A percentile compares a stretch with the other conserved stretches of the same genome.
Evolutionary conservation across 2,797 vertebrate genomes (phyloP).

Genomic region (Eptatretus atami): DNA sequence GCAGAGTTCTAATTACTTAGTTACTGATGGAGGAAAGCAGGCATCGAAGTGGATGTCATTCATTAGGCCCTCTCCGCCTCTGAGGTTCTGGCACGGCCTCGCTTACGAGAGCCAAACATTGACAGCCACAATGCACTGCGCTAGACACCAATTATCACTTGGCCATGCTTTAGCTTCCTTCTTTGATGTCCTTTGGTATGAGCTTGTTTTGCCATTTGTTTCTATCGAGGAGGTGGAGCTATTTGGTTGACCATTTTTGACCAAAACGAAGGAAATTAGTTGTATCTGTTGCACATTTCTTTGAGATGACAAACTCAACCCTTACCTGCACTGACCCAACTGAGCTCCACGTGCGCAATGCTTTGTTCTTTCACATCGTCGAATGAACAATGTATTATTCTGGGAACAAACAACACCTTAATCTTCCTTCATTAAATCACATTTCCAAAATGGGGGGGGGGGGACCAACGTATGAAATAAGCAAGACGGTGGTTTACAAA

Average conservation of each 20-base stretch:
- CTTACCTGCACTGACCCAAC: slow-evolving; percentile 87
- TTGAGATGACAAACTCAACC: slow-evolving; percentile 8
- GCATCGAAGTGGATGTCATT: too few relatives aligned
- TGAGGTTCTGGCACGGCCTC: too few relatives aligned
- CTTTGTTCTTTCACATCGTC: slow-evolving; percentile 97
- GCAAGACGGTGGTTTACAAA: too few relatives aligned
- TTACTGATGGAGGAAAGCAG: too few relatives aligned
- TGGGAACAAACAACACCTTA: slow-evolving; percentile 12
- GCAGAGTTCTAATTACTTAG: too few relatives aligned
- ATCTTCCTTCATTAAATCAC: too few relatives aligned
- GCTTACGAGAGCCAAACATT: too few relatives aligned
- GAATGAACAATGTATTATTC: slow-evolving; percentile 97
- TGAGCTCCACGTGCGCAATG: slow-evolving; percentile 87
- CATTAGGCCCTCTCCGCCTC: too few relatives aligned
- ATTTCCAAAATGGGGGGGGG: too few relatives aligned
- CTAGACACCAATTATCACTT: slow-evolving; percentile 31
- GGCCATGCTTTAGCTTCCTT: slow-evolving; percentile 88
- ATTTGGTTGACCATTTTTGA: background rate
- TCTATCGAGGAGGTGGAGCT: slow-evolving; percentile 20
- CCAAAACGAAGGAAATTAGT: background rate
- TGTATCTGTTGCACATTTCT: background rate
- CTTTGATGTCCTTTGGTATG: slow-evolving; percentile 65
- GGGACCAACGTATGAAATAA: too few relatives aligned
- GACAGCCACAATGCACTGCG: too few relatives aligned
- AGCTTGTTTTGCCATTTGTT: slow-evolving; percentile 65